A percentile compares a stretch with the other conserved stretches of the same genome.
Conservation (phyloP, 1,140 invertebrate species). For the Drosophila bocki region DNA sequence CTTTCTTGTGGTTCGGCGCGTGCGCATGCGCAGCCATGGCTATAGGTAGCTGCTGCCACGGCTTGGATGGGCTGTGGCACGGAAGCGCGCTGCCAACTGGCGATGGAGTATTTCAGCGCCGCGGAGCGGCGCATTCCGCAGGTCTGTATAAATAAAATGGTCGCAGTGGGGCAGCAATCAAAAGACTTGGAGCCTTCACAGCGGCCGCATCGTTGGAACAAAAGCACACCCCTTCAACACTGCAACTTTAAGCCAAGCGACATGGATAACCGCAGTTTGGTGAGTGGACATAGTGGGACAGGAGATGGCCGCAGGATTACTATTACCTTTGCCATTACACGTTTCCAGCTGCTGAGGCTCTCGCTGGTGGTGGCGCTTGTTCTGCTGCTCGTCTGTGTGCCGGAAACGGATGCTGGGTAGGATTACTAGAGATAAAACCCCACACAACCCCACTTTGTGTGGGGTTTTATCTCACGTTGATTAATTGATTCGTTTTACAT, state of each 20-base stretch:
- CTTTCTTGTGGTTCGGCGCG: constrained; percentile 43
- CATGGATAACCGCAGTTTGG: constrained; percentile 73
- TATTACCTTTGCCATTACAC: not conserved
- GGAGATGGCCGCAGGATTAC: constrained; percentile 16
- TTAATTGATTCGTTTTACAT: not conserved
- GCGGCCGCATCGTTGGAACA: constrained; percentile 52
- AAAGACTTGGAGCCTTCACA: constrained; percentile 47
- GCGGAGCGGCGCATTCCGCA: constrained; percentile 47
- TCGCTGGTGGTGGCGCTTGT: constrained; percentile 63
- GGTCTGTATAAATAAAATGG: constrained; percentile 70
- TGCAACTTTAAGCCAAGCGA: constrained; percentile 39
- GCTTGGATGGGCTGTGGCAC: constrained; percentile 30
- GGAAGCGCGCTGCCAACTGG: constrained; percentile 64
- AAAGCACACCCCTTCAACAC: constrained; percentile 25
- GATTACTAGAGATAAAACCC: not conserved
- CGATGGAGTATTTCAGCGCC: constrained; percentile 29
- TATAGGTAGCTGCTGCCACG: not conserved
- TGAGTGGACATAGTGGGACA: constrained; percentile 23
- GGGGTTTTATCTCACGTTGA: too few relatives aligned
- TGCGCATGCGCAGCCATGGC: constrained; percentile 44
- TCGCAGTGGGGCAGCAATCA: constrained; percentile 67
- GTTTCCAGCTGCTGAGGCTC: constrained; percentile 58
- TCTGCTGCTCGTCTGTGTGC: constrained; percentile 57
- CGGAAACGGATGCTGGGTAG: constrained; percentile 71
- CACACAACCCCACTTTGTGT: too few relatives aligned